A percentile compares a stretch with the other conserved stretches of the same genome.
Conservation (phyloP, 2,113 vertebrate genomes). For the Thalassoma bifasciatum region DNA sequence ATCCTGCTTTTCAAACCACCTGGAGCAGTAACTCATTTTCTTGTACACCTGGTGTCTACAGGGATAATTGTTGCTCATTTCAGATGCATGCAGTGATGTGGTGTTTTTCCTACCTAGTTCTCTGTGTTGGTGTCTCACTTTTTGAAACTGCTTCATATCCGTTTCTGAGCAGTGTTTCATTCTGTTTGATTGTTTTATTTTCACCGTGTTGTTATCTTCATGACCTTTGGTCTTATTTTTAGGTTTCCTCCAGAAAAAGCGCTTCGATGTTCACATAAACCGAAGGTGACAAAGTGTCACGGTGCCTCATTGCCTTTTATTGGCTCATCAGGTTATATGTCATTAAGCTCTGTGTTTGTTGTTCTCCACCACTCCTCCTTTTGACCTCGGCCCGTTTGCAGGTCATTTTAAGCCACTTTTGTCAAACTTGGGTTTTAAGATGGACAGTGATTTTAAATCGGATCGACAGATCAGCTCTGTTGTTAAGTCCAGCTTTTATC, state of each 20-base stretch:
- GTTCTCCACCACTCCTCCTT: too few species aligned
- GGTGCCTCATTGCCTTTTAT: neutral
- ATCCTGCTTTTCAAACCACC: conserved; percentile 50
- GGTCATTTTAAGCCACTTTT: too few species aligned
- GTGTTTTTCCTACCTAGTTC: conserved; percentile 9
- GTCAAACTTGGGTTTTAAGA: too few species aligned
- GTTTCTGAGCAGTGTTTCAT: neutral
- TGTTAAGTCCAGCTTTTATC: too few species aligned
- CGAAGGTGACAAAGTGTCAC: neutral
- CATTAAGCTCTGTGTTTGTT: conserved; percentile 5
- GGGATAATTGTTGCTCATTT: conserved; percentile 52
- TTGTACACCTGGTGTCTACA: conserved; percentile 56
- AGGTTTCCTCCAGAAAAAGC: neutral
- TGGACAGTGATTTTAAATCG: too few species aligned
- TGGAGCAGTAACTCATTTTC: conserved; percentile 53
- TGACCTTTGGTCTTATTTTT: accelerated
- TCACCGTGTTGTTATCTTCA: neutral
- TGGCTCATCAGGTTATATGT: conserved; percentile 3
- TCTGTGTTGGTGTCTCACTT: neutral
- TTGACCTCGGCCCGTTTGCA: too few species aligned
- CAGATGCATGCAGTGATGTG: conserved; percentile 29
- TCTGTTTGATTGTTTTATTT: neutral
- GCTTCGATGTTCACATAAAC: neutral
- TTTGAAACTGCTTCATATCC: conserved; percentile 13
- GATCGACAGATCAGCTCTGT: too few species aligned